Evolutionary conservation across 2,888 invertebrate species (phyloP).

Genomic region (Eupelmus urozonus): DNA sequence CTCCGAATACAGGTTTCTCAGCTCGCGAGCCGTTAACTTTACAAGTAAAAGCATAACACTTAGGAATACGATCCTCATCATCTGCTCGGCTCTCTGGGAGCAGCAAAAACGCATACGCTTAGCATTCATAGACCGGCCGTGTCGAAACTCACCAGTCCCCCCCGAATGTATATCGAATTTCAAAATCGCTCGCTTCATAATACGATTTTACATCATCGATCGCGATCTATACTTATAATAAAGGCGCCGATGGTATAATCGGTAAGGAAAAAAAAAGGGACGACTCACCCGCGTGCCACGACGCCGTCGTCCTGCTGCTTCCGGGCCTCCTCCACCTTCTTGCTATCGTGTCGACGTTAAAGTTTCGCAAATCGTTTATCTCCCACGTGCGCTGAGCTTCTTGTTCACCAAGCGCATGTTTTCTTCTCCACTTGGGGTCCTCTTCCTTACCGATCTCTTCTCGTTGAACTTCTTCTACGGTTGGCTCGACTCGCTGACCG

Average conservation of each 20-base stretch:
- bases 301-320: slow-evolving; percentile 36
- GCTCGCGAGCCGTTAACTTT: too few relatives aligned
- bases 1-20: background rate
- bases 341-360: slow-evolving; percentile 4
- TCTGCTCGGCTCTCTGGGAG: too few relatives aligned
- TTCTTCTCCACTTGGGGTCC: too few relatives aligned
- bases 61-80: background rate
- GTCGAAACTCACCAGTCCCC: background rate
- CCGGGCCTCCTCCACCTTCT: slow-evolving; percentile 43
- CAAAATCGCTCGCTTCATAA: slow-evolving; percentile 23
- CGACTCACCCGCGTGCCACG: slow-evolving; percentile 59
- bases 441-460: background rate
- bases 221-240: background rate
- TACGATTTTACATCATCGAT: slow-evolving; percentile 31
- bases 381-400: slow-evolving; percentile 41
- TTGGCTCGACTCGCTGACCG: background rate
- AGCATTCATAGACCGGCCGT: background rate
- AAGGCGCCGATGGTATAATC: too few relatives aligned
- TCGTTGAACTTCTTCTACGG: background rate
- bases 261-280: slow-evolving; percentile 10
- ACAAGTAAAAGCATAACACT: too few relatives aligned
- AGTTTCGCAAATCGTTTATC: slow-evolving; percentile 17
- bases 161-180: slow-evolving; percentile 27
- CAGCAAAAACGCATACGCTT: background rate
- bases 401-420: slow-evolving; percentile 47